These are phyloP conservation scores for Coryphaenoides rupestris DNA, from an alignment of 2,113 vertebrate genomes.

Conservation along the genomic window DNA sequence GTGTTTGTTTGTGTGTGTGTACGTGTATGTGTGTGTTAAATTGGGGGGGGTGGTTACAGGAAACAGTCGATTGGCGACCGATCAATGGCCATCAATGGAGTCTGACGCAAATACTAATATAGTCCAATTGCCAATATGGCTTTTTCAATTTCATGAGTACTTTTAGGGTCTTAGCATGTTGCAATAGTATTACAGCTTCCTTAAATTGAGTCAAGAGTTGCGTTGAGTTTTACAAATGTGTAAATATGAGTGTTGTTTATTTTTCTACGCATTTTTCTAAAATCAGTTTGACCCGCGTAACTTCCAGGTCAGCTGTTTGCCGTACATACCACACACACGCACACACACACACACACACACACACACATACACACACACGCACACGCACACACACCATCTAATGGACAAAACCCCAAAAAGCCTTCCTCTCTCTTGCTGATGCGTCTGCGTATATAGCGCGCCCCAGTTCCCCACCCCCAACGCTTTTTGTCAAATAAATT, in stretches of 20 bases:
- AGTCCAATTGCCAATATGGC: too few species aligned
- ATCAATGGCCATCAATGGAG: neutral
- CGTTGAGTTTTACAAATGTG: too few species aligned
- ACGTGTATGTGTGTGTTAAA: too few species aligned
- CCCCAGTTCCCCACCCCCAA: constrained; percentile 67
- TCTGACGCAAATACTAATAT: too few species aligned
- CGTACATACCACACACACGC: neutral
- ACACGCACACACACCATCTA: constrained; percentile 46
- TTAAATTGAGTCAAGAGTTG: too few species aligned
- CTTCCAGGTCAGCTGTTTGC: constrained; percentile 3
- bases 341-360: too few species aligned
- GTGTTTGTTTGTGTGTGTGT: too few species aligned
- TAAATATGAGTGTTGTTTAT: too few species aligned
- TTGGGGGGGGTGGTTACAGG: neutral
- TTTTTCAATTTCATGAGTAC: too few species aligned
- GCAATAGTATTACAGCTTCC: too few species aligned
- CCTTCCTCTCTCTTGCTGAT: constrained; percentile 38
- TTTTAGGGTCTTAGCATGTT: constrained; percentile 12
- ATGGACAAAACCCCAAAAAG: constrained; percentile 55
- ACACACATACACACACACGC: constrained; percentile 13
- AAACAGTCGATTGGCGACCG: neutral
- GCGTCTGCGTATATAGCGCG: constrained; percentile 52
- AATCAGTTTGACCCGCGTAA: too few species aligned
- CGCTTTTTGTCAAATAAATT: constrained; percentile 77
- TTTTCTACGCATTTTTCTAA: too few species aligned